phyloP scores from a whole-genome alignment of 1,140 invertebrate genomes.

The Diabrotica undecimpunctata region DNA sequence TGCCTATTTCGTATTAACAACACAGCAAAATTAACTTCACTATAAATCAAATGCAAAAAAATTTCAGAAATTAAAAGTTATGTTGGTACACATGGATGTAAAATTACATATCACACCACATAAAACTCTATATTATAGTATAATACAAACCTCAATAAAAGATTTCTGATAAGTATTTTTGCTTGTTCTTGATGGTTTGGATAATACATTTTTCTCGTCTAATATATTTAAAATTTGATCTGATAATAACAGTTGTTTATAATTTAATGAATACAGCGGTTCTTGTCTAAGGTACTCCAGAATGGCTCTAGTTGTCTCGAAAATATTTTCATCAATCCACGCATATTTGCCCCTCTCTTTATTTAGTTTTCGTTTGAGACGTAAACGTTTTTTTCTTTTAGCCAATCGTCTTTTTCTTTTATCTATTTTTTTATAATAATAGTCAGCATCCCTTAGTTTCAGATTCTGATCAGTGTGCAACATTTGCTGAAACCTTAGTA shows the following conservation, averaged over 20 bases:
- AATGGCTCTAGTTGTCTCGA: constrained; percentile 22
- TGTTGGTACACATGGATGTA: no score
- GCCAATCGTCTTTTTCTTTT: constrained; percentile 23
- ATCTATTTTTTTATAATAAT: constrained; percentile 36
- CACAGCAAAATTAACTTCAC: no score
- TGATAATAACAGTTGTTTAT: constrained; percentile 37
- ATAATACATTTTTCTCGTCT: constrained; percentile 18
- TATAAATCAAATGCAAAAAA: no score
- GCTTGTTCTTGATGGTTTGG: constrained; percentile 29
- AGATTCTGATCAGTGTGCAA: constrained; percentile 35
- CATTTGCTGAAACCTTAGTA: constrained; percentile 32
- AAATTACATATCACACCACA: no score
- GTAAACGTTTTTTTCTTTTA: constrained; percentile 19
- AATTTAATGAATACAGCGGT: constrained; percentile 32
- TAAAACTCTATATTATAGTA: no score
- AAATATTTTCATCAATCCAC: constrained; percentile 28
- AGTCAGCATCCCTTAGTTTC: constrained; percentile 30
- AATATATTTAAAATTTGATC: constrained; percentile 31
- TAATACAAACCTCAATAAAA: constrained; percentile 27
- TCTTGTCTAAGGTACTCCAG: constrained; percentile 31
- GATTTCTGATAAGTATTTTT: constrained; percentile 30
- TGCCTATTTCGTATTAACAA: no score
- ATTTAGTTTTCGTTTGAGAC: constrained; percentile 20
- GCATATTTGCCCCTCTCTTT: constrained; percentile 22
- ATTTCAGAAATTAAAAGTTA: no score